Base-by-base conservation (phyloP, 2,113 vertebrate genomes). In the Neomonachus schauinslandi region DNA sequence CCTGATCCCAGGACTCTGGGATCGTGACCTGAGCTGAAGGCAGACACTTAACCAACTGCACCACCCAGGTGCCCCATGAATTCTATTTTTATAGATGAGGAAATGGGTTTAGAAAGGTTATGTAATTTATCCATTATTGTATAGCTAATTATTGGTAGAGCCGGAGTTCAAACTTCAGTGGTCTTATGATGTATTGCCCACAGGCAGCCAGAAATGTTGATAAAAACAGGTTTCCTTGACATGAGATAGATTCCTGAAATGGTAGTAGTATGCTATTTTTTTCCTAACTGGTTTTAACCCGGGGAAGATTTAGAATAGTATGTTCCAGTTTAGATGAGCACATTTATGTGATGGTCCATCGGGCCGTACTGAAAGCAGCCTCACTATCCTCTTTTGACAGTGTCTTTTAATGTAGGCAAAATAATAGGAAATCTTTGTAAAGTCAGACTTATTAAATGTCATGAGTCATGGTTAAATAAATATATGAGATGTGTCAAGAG, bases 21-120 rank as follows among this genome's bases (percentile, higher is more conserved):
- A 36, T 69, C 65, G 15, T 69, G 65, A n/a, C 18, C 67, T 36
- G 33, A 69, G 33, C 67, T 69, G 67, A 69, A 69, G 67, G 67
- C 67, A 69, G 8, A 36, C 1, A 8, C 8, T 19, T 69, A 36
- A 36, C 67, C 8, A n/a, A 21, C 4, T 69, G 8, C 19, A 36
- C 16, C 8, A n/a, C 33, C n/a, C 3, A 69, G 67, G 33, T 1
- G n/a, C 33, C 33, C 33, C 18, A 36, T 69, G 67, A 36, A 36
- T 69, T 69, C 67, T 69, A 36, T n/a, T 89, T 89, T 89, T 76
- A 59, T 77, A 93, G 53, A 82, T 77, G 39, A 96, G 19, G 85
- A 96, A 89, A 49, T 94, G 65, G 22, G 2, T 91, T 93, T 71
- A 28, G 61, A 88, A 94, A 72, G 55, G 2, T 67, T 80, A 49